A percentile compares a stretch with the other conserved stretches of the same genome.
phyloP scores from a whole-genome alignment of 2,888 invertebrate species.

The Agrochola lota region DNA sequence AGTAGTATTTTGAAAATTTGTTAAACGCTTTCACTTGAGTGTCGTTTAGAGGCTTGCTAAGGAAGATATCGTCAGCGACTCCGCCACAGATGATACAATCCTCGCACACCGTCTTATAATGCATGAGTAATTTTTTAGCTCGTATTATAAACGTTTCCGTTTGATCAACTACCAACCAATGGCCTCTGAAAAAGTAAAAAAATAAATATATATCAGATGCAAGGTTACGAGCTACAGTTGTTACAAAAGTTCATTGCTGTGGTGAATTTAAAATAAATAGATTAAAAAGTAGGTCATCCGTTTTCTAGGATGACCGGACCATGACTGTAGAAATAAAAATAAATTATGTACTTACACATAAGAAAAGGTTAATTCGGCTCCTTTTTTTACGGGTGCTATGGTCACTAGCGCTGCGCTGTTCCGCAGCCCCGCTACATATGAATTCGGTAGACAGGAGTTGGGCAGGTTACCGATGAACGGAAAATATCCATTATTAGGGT shows the following conservation, averaged over 20 bases:
- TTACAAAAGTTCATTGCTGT: neutral
- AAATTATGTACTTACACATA: conserved; percentile 24
- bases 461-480: conserved; percentile 39
- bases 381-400: conserved; percentile 38
- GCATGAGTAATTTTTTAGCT: neutral
- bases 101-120: conserved; percentile 28
- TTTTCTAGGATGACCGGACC: neutral
- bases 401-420: conserved; percentile 38
- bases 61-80: conserved; percentile 1
- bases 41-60: neutral
- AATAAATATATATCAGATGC: neutral
- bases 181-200: conserved; percentile 37
- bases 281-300: neutral
- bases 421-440: conserved; percentile 16
- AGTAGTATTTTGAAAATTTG: neutral
- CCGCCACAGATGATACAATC: conserved; percentile 37
- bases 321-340: neutral
- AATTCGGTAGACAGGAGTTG: conserved; percentile 36
- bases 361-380: conserved; percentile 24
- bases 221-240: neutral
- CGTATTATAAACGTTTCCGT: neutral
- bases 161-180: conserved; percentile 21
- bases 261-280: too few species aligned
- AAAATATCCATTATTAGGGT: conserved; percentile 40
- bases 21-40: conserved; percentile 6